Base-by-base conservation (phyloP, 2,888 invertebrate genomes). In the Morinoia aosen region DNA sequence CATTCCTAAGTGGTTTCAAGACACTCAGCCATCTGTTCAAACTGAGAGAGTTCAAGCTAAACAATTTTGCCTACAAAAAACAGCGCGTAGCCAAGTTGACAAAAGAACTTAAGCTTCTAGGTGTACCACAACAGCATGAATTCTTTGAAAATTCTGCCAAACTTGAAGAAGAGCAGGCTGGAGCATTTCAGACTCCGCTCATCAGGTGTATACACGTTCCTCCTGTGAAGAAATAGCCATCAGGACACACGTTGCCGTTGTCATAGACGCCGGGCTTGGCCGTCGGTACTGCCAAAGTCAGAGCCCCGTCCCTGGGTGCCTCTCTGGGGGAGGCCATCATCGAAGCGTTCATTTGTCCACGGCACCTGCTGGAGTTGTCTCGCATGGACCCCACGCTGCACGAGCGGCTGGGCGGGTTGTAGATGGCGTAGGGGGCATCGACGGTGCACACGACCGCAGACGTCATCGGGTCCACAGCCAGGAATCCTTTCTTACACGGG, bases 401-500 rank as follows among this genome's bases (percentile, higher is more conserved):
- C n/a, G 95, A n/a, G 58, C 95, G 48, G 64, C 33, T 58, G 64
- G 58, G 58, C 57, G 33, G 39, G 61, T 61, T 10, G 48, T 40
- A 64, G 7, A 95, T 58, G 16, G 95, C 95, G 64, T 95, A 95
- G 64, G 95, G 40, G 2, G 39, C 64, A 40, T 40, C n/a, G 61
- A 19, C n/a, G 39, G 39, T 64, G 64, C 95, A 95, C 39, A 58
- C 64, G 7, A 95, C 64, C 12, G 56, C 61, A 39, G 58, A 64
- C 12, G 64, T 57, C n/a, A 58, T 95, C 64, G 48, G 58, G 64
- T 95, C 95, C 40, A 95, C 64, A 0, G 40, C 64, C 39, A 95
- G 25, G 39, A 40, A 64, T n/a, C 95, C 95, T 95, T 95, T 61
- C 64, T 95, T 58, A 48, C 95, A 95, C 19, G 95, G 95, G 25